Conservation (phyloP, 2,888 invertebrate genomes). For the Bibio marci region DNA sequence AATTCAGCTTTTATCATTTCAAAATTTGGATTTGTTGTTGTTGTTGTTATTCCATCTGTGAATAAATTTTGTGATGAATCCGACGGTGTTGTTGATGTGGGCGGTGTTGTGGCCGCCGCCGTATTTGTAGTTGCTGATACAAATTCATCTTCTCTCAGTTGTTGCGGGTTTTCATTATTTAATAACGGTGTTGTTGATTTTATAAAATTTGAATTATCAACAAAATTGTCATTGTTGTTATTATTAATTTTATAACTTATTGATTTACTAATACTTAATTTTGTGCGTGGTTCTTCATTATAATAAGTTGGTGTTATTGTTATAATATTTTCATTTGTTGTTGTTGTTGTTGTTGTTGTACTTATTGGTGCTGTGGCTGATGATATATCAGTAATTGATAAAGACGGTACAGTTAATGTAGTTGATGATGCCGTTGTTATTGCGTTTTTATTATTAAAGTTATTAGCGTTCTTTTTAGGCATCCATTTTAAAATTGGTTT, state of each 20-base stretch:
- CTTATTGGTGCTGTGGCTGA: constrained; percentile 3
- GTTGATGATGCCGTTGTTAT: background rate
- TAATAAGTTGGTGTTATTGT: constrained; percentile 9
- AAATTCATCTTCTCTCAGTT: no score
- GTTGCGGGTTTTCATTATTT: constrained; percentile 19
- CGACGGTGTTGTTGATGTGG: no score
- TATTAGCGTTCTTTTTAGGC: constrained; percentile 15
- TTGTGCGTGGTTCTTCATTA: constrained; percentile 18
- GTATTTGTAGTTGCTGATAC: no score
- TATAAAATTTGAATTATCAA: background rate
- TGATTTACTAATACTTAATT: constrained; percentile 34
- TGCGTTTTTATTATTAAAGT: background rate
- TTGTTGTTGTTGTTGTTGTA: constrained; percentile 6
- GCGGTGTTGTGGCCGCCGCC: no score
- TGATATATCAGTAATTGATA: background rate
- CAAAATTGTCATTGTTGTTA: background rate
- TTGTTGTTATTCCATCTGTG: background rate
- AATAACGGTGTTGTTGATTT: background rate
- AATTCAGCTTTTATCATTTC: constrained; percentile 10
- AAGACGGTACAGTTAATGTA: background rate
- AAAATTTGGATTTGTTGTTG: constrained; percentile 8
- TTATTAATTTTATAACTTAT: constrained; percentile 35
- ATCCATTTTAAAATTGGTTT: constrained; percentile 23
- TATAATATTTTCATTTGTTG: constrained; percentile 6
- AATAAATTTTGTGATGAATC: no score